Conservation (phyloP, 2,797 vertebrate genomes). For the Coilia nasus region DNA sequence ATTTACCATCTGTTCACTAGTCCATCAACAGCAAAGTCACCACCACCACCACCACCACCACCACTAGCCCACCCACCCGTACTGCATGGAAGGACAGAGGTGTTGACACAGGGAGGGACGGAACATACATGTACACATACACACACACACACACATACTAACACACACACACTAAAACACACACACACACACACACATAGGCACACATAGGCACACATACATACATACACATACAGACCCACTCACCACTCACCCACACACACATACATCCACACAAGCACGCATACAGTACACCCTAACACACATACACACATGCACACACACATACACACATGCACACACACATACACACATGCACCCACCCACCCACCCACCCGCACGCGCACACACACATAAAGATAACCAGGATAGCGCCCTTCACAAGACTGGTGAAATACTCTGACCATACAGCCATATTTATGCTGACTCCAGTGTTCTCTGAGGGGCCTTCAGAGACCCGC, state of each 20-base stretch:
- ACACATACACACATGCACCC: not conserved
- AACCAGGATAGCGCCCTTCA: constrained; percentile 50
- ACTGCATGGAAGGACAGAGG: not conserved
- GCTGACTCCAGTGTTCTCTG: not conserved
- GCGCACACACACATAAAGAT: constrained; percentile 30
- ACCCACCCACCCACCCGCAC: not conserved
- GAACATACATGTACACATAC: not conserved
- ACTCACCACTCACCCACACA: too few relatives aligned
- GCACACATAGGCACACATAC: too few relatives aligned
- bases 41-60: not conserved
- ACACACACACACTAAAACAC: too few relatives aligned
- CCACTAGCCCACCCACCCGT: not conserved
- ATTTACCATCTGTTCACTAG: not conserved
- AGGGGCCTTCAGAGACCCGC: not conserved
- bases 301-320: not conserved
- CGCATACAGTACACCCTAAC: constrained; percentile 10
- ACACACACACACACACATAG: too few relatives aligned
- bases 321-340: not conserved
- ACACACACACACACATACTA: too few relatives aligned
- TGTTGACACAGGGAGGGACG: not conserved
- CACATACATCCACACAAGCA: too few relatives aligned
- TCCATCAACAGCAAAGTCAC: not conserved
- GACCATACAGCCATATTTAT: not conserved
- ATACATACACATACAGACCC: not conserved
- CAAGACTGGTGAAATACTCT: constrained; percentile 36